A percentile compares a stretch with the other conserved stretches of the same genome.
These are phyloP conservation scores for Eupelmus urozonus DNA, from an alignment of 2,888 invertebrate genomes.

Conservation along the genomic window DNA sequence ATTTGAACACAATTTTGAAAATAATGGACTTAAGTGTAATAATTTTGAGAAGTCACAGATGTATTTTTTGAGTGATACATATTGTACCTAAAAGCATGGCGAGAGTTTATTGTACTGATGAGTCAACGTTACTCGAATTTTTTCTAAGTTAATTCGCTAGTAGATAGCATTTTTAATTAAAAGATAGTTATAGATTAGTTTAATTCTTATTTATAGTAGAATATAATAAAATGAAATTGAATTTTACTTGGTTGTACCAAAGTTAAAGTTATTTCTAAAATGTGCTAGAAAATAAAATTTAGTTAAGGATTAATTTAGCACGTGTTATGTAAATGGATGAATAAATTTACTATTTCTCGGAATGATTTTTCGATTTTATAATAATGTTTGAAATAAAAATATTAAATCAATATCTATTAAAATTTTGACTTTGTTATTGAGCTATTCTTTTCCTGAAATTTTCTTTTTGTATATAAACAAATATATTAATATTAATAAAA, in stretches of 20 bases:
- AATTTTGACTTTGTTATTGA: too few species aligned
- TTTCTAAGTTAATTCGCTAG: conserved; percentile 1
- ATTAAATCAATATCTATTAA: too few species aligned
- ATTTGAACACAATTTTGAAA: too few species aligned
- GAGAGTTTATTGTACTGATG: neutral
- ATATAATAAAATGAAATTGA: conserved; percentile 5
- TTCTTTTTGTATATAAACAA: too few species aligned
- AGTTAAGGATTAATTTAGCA: neutral
- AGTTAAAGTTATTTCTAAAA: conserved; percentile 8
- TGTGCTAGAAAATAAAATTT: conserved; percentile 13
- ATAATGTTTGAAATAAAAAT: conserved; percentile 6
- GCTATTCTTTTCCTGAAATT: too few species aligned
- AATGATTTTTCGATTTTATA: conserved; percentile 25
- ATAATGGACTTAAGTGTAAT: neutral
- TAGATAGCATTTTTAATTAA: conserved; percentile 18
- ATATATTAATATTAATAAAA: too few species aligned
- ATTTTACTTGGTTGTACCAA: neutral
- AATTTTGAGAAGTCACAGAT: neutral
- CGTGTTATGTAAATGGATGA: neutral
- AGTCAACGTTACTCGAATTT: conserved; percentile 4
- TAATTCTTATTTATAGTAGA: conserved; percentile 36
- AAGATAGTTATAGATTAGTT: conserved; percentile 13
- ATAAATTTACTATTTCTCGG: conserved; percentile 1
- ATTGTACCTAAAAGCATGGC: conserved; percentile 11
- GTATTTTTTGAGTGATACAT: neutral